These are phyloP conservation scores for Riparia riparia DNA, from an alignment of 2,113 vertebrate species.

Conservation along the genomic window DNA sequence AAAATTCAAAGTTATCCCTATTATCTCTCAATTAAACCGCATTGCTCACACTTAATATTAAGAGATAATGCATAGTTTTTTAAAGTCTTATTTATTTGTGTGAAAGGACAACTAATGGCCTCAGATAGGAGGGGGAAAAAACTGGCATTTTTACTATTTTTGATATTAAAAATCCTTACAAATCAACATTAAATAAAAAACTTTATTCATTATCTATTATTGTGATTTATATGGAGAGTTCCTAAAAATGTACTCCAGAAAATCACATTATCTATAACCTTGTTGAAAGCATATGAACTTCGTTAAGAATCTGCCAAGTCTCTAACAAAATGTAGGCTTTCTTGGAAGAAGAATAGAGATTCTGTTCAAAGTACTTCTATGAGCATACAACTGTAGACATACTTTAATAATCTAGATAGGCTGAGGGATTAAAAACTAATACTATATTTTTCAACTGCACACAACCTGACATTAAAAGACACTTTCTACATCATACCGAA, in stretches of 20 bases:
- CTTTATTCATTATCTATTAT: background rate
- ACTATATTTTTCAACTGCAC: background rate
- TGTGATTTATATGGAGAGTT: background rate
- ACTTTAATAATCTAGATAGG: slow-evolving; percentile 2
- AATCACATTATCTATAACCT: background rate
- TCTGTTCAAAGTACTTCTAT: background rate
- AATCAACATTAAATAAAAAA: background rate
- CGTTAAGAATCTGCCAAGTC: background rate
- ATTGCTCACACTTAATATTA: background rate
- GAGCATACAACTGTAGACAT: background rate
- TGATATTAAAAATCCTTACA: background rate
- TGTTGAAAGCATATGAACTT: background rate
- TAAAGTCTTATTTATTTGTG: background rate
- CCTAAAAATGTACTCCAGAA: background rate
- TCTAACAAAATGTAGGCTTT: background rate
- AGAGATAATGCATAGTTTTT: background rate
- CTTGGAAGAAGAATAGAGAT: slow-evolving; percentile 18
- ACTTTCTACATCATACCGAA: background rate
- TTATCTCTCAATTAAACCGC: background rate
- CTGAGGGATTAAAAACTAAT: background rate
- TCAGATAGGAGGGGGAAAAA: background rate
- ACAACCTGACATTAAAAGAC: background rate
- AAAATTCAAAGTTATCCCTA: background rate
- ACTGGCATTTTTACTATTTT: background rate
- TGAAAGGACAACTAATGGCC: background rate